Evolutionary conservation across 1,140 invertebrate genomes (phyloP), one percentile per base, ranked within the genome.

Genomic region (Colletes latitarsis): DNA sequence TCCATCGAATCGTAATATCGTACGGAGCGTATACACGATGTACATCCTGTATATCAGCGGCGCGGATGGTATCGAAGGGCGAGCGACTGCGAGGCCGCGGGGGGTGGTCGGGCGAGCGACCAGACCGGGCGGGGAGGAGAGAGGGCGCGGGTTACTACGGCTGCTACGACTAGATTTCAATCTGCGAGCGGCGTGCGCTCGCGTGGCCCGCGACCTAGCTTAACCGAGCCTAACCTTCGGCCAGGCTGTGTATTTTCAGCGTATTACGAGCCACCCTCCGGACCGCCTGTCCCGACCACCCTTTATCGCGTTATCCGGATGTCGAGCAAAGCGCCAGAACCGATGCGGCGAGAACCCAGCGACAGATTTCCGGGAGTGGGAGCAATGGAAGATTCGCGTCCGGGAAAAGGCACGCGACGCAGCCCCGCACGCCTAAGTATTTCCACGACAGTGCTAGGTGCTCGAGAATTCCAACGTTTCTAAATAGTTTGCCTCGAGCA

Each of bases 1-100:
- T 88, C 82, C 74, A 88, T 90, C 89, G 83, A 89, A 88, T 90
- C 81, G 89, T 89, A 91, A 90, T 91, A 89, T 88, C 83, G 83
- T 82, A 77, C 81, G 76, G 72, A 86, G 82, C 84, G 82, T 88
- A 85, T 85, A 85, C 83, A 86, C 80, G 68, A 41, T 68, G 80
- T 86, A 85, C 70, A 86, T 82, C 79, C 79, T 85, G 84, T 85
- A 76, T 63, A 70, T 46, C 49, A 76, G 62, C 67, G 68, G 58
- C 70, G 19, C 43, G 57, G 77, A 77, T 46, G 53, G 69, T 82
- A 74, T 82, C 63, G 80, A 73, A 84, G 60, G 70, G 58, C 12
- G n/a, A 60, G 55, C 49, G 66, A 10, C n/a, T 43, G 60, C 49
- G 17, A 17, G 30, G 6, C 41, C 21, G 57, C 21, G 58, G 70